Evolutionary conservation across 1,140 invertebrate genomes (phyloP).

Genomic region (Euglossa dilemma): DNA sequence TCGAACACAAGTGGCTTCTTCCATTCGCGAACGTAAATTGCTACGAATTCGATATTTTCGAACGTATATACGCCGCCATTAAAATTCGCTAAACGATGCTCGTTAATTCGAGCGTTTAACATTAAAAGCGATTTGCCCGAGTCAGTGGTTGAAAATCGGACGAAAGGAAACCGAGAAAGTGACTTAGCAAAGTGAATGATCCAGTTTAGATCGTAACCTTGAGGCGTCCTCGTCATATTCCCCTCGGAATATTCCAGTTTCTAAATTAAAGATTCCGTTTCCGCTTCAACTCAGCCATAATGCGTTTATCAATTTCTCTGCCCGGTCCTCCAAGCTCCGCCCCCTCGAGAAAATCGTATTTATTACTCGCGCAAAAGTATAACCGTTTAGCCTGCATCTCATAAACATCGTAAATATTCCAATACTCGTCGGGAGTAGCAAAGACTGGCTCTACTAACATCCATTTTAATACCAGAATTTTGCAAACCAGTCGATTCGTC

Average conservation of each 20-base stretch:
- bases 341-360: constrained; percentile 61
- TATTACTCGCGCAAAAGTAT: constrained; percentile 50
- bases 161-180: not conserved
- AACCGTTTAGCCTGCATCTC: constrained; percentile 40
- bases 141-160: not conserved
- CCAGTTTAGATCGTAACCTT: constrained; percentile 20
- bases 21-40: not conserved
- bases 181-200: constrained; percentile 29
- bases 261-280: constrained; percentile 54
- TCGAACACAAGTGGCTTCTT: constrained; percentile 3
- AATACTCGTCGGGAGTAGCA: constrained; percentile 12
- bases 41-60: not conserved
- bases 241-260: constrained; percentile 46
- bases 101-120: not conserved
- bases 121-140: not conserved
- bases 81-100: not conserved
- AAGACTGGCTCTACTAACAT: not conserved
- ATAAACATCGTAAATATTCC: constrained; percentile 49
- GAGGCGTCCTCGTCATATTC: constrained; percentile 38
- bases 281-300: constrained; percentile 45
- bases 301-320: constrained; percentile 66
- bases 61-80: not conserved
- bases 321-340: constrained; percentile 39
- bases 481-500: too few relatives aligned
- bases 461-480: constrained; percentile 9